Evolutionary conservation across 2,113 vertebrate genomes (phyloP), one percentile per base, ranked within the genome.

Genomic region (Clinocottus analis): DNA sequence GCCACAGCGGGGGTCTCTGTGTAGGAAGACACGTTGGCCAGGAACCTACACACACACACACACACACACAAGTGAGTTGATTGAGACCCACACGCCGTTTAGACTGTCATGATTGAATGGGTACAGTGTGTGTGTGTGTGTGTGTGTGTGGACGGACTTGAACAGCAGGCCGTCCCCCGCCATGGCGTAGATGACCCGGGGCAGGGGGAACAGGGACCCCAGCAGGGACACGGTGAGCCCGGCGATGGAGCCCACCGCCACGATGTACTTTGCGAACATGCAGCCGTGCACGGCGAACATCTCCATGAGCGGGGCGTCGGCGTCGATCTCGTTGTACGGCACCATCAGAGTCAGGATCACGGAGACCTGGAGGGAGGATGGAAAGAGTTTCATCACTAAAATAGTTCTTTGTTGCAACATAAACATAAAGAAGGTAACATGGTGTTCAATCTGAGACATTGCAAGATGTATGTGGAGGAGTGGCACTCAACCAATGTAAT

Each of bases 201-300:
- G 98, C 98, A 99, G 96, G 11, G 98, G 98, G 89, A 99, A 99
- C 73, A 99, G 95, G n/a, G 98, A 99, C 13, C 98, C 98, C 91
- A 99, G 94, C 83, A 99, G 92, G 86, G 97, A 98, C 71, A 99
- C 98, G 0, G 96, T 98, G 72, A 99, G 91, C 8, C 98, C 98
- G 0, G 98, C 97, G 41, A 99, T 97, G 0, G 98, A 99, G 4
- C 98, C 98, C 0, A 99, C 96, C 27, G 98, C 98, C 47, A 99
- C 97, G 0, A 98, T 94, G 43, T 98, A 99, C 87, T 99, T 99
- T 10, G 97, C 98, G 0, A 96, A 94, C 0, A 97, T 96, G 84
- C 98, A 98, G 21, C 97, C 96, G 0, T 97, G 97, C 49, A 86
- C 69, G 68, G 95, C 95, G 62, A 99, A 99, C 98, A 99, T 99